phyloP scores from a whole-genome alignment of 2,113 vertebrate genomes.

The Gymnorhina tibicen region DNA sequence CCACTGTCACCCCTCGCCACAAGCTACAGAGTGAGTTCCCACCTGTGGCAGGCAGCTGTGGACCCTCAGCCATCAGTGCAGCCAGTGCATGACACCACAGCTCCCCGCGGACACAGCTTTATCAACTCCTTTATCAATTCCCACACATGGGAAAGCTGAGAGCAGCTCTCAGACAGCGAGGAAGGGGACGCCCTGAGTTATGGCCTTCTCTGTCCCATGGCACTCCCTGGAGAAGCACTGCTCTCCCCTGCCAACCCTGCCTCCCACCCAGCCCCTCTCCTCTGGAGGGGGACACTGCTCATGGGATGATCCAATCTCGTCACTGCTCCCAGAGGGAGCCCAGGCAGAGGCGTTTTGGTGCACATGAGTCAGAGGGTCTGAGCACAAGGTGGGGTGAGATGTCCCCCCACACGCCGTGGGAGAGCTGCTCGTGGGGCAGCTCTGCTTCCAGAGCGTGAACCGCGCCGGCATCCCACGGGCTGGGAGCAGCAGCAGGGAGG shows the following conservation, averaged over 20 bases:
- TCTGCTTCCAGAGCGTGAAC: neutral
- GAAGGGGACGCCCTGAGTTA: neutral
- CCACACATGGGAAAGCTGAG: accelerated
- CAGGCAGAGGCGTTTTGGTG: neutral
- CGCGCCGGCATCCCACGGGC: neutral
- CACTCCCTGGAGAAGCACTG: neutral
- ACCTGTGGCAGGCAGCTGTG: neutral
- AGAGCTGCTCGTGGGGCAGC: neutral
- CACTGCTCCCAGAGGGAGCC: neutral
- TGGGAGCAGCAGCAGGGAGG: neutral
- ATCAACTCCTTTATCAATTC: neutral
- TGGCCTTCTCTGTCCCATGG: neutral
- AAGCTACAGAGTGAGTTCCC: neutral
- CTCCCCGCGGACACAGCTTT: neutral
- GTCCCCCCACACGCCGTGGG: accelerated
- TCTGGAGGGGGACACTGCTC: neutral
- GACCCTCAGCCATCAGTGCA: neutral
- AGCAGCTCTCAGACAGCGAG: neutral
- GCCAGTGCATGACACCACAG: accelerated
- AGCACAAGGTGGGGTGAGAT: neutral
- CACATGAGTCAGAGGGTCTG: neutral
- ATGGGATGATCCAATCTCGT: accelerated
- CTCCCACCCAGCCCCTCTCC: neutral
- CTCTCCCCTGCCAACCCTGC: neutral
- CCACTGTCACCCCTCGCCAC: neutral